Evolutionary conservation across 2,888 invertebrate genomes (phyloP).

Genomic region (Elaeidobius kamerunicus): DNA sequence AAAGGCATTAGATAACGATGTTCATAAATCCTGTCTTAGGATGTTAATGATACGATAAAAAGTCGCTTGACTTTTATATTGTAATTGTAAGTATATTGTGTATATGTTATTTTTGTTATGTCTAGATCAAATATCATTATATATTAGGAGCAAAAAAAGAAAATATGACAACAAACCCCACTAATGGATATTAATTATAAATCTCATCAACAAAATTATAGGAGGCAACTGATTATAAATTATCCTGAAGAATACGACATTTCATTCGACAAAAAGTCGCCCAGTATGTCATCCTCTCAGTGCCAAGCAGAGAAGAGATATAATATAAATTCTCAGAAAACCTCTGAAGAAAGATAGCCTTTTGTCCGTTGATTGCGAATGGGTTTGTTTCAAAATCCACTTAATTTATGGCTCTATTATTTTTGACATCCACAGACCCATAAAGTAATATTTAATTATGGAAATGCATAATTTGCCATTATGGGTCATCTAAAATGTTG

Average conservation of each 20-base stretch:
- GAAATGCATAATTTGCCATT: no score
- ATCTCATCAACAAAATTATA: constrained; percentile 30
- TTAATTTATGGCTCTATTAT: constrained; percentile 38
- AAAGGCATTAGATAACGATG: constrained; percentile 6
- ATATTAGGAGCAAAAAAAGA: no score
- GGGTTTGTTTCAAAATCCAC: constrained; percentile 32
- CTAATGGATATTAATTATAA: constrained; percentile 34
- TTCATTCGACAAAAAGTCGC: constrained; percentile 14
- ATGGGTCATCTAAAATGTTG: no score
- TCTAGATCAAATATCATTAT: no score
- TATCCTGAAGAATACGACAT: constrained; percentile 26
- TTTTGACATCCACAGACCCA: constrained; percentile 33
- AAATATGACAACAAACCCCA: constrained; percentile 29
- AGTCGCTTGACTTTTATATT: neutral
- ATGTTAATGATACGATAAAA: constrained; percentile 4
- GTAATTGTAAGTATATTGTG: no score
- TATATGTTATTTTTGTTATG: no score
- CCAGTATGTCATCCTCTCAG: constrained; percentile 21
- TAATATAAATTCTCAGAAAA: constrained; percentile 26
- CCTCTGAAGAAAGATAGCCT: constrained; percentile 7
- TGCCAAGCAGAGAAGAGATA: constrained; percentile 16
- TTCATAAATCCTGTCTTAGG: neutral
- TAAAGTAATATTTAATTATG: no score
- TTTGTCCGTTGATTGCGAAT: constrained; percentile 20
- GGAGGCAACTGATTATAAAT: constrained; percentile 29